These are phyloP conservation scores for Acronicta psi DNA, from an alignment of 2,888 invertebrate genomes.

Conservation along the genomic window DNA sequence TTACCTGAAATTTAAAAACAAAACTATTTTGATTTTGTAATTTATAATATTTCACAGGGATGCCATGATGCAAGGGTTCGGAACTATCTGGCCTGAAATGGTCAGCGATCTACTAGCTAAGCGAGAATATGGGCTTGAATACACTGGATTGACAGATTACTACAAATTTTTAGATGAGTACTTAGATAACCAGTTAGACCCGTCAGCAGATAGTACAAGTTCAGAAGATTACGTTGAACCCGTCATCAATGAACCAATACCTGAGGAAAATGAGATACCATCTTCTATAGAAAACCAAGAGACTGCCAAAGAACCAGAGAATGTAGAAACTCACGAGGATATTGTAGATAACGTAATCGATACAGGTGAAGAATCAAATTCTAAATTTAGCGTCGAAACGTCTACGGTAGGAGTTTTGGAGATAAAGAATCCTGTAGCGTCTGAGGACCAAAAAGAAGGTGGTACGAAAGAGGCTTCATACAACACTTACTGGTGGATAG, in stretches of 20 bases:
- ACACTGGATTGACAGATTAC: slow-evolving; percentile 86
- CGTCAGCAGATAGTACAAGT: slow-evolving; percentile 61
- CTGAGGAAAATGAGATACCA: slow-evolving; percentile 74
- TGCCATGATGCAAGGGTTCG: slow-evolving; percentile 83
- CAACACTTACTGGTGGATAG: slow-evolving; percentile 86
- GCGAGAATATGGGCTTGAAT: slow-evolving; percentile 83
- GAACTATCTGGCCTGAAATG: slow-evolving; percentile 83
- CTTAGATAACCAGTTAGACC: slow-evolving; percentile 84
- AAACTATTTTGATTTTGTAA: neutral
- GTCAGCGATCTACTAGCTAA: slow-evolving; percentile 83
- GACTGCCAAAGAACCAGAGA: slow-evolving; percentile 22
- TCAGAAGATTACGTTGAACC: slow-evolving; percentile 79
- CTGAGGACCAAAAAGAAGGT: slow-evolving; percentile 69
- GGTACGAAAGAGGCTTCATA: slow-evolving; percentile 81
- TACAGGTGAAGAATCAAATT: slow-evolving; percentile 70
- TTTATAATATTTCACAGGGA: slow-evolving; percentile 67
- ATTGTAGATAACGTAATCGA: slow-evolving; percentile 75
- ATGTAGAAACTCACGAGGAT: slow-evolving; percentile 56
- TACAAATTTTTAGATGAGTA: slow-evolving; percentile 88
- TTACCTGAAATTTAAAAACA: too few relatives aligned
- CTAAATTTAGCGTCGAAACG: slow-evolving; percentile 75
- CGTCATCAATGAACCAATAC: slow-evolving; percentile 60
- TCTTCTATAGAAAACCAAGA: slow-evolving; percentile 48
- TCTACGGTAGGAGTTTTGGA: slow-evolving; percentile 84
- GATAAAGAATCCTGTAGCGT: slow-evolving; percentile 79